A percentile compares a stretch with the other conserved stretches of the same genome.
These are phyloP conservation scores for Thymelicus acteon DNA, from an alignment of 2,888 invertebrate genomes.

Conservation along the genomic window DNA sequence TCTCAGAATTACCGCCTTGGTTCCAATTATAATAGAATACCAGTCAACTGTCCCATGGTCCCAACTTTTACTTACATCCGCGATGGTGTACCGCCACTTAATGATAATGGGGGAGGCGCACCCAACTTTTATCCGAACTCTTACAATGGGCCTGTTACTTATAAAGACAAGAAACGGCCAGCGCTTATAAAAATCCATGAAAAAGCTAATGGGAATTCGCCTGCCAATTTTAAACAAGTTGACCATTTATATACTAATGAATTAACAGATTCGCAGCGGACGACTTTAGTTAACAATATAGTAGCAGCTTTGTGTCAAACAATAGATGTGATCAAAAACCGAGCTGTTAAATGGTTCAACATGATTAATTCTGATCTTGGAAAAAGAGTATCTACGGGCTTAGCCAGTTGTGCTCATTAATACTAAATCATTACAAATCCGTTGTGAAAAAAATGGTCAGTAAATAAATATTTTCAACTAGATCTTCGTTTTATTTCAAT, in stretches of 20 bases:
- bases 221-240: slow-evolving; percentile 93
- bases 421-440: neutral
- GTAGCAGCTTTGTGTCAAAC: slow-evolving; percentile 85
- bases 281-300: slow-evolving; percentile 71
- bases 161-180: slow-evolving; percentile 81
- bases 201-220: slow-evolving; percentile 82
- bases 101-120: slow-evolving; percentile 91
- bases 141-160: slow-evolving; percentile 91
- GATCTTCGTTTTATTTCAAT: too few species aligned
- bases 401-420: neutral
- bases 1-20: slow-evolving; percentile 94
- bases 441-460: neutral
- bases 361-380: slow-evolving; percentile 90
- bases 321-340: slow-evolving; percentile 87
- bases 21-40: slow-evolving; percentile 93
- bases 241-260: slow-evolving; percentile 90
- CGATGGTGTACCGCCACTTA: slow-evolving; percentile 90
- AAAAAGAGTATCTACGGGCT: slow-evolving; percentile 83
- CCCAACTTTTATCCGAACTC: slow-evolving; percentile 98
- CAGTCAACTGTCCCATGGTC: slow-evolving; percentile 93
- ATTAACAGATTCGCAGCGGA: slow-evolving; percentile 90
- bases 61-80: slow-evolving; percentile 89
- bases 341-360: slow-evolving; percentile 90
- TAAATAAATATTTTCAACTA: neutral
- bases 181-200: slow-evolving; percentile 79